Evolutionary conservation across 2,888 invertebrate genomes (phyloP), one percentile per base, ranked within the genome.

Genomic region (Baccha elongata): DNA sequence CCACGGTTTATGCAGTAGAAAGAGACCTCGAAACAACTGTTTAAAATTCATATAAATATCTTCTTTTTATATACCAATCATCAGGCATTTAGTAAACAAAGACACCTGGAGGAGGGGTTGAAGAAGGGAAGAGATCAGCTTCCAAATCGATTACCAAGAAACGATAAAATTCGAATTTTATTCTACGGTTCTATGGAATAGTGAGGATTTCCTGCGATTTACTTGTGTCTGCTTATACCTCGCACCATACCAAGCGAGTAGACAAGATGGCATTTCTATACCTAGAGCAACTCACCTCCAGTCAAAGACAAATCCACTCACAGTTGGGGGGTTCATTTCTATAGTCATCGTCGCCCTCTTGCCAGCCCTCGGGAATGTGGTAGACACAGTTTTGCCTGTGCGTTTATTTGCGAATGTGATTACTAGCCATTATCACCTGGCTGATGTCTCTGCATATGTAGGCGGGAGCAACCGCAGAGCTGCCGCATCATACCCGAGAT

Each of bases 121-220:
- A 50, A 26, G 15, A 60, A 6, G 55, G 19, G 50, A 6, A 15
- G 13, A 46, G 44, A n/a, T n/a, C 52, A 50, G 83, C 73, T 73
- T 44, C 55, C 53, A 78, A 78, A 76, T 83, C 84, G 84, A 84
- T 84, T 84, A 79, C 84, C 58, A 40, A 42, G 84, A 84, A 84
- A 74, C 79, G 84, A 84, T 84, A 84, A 84, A 84, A 84, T 79
- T 78, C 73, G 73, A 78, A 78, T 84, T 69, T 79, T 73, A 79
- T 79, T 74, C 78, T 55, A 68, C 76, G 37, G 55, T 83, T 83
- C 83, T 67, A 7, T 55, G 68, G 68, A 83, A 83, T 68, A 78
- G n/a, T n/a, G 64, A 68, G 72, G 76, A 83, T 68, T 76, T 73
- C 44, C 76, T 76, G 35, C 32, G 76, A 68, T 62, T 32, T 76